A percentile compares a stretch with the other conserved stretches of the same genome.
Evolutionary conservation across 2,888 invertebrate species (phyloP).

Genomic region (Hoplodrina ambigua): DNA sequence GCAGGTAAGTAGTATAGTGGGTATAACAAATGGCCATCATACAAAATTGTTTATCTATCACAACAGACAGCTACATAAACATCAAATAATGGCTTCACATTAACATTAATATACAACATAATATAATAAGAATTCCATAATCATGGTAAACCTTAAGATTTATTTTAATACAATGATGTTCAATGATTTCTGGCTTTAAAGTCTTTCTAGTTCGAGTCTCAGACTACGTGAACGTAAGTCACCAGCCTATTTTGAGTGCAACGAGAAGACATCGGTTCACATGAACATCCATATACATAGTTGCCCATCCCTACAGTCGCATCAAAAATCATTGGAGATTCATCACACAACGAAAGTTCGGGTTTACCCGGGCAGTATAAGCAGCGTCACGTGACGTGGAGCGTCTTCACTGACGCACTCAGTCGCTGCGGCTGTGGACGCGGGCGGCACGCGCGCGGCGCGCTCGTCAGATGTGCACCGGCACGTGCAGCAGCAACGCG

Average conservation of each 20-base stretch:
- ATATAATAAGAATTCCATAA: conserved; percentile 55
- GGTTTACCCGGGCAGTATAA: not conserved
- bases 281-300: not conserved
- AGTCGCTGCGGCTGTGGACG: not conserved
- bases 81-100: conserved; percentile 52
- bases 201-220: conserved; percentile 41
- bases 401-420: not conserved
- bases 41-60: conserved; percentile 60
- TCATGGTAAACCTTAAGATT: conserved; percentile 46
- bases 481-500: conserved; percentile 93
- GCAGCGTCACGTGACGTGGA: not conserved
- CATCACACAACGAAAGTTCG: conserved; percentile 23
- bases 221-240: conserved; percentile 27
- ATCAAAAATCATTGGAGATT: conserved; percentile 43
- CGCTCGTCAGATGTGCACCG: conserved; percentile 93
- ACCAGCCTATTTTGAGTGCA: conserved; percentile 4
- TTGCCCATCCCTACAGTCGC: not conserved
- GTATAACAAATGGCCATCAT: conserved; percentile 40
- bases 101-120: conserved; percentile 50
- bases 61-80: conserved; percentile 48
- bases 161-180: conserved; percentile 54
- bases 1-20: not conserved
- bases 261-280: conserved; percentile 1
- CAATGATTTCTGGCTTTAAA: conserved; percentile 50
- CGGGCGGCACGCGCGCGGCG: conserved; percentile 11